A percentile compares a stretch with the other conserved stretches of the same genome.
Evolutionary conservation across 1,140 invertebrate genomes (phyloP).

Genomic region (Philopotamus ludificatus): DNA sequence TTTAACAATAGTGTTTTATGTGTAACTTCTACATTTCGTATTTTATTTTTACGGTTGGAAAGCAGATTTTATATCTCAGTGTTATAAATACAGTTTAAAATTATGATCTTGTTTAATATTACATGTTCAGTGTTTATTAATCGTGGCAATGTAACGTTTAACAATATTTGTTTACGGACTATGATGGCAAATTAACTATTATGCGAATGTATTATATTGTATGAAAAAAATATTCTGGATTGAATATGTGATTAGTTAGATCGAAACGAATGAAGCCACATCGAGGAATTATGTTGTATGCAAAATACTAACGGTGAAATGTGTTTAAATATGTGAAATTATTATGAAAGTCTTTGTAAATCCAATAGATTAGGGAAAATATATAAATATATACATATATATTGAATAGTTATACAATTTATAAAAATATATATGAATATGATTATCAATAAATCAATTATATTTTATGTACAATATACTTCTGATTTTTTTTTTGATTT

Average conservation of each 20-base stretch:
- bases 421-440: constrained; percentile 39
- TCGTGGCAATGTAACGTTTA: constrained; percentile 30
- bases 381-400: constrained; percentile 37
- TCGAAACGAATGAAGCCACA: constrained; percentile 32
- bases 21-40: background rate
- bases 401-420: constrained; percentile 40
- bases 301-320: constrained; percentile 18
- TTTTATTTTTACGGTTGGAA: constrained; percentile 22
- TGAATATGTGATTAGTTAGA: constrained; percentile 25
- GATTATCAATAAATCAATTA: constrained; percentile 57
- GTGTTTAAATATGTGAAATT: constrained; percentile 33
- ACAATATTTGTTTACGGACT: constrained; percentile 23
- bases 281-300: constrained; percentile 28
- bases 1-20: constrained; percentile 1
- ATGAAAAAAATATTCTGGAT: background rate
- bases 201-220: background rate
- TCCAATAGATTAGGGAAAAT: constrained; percentile 35
- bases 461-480: constrained; percentile 57
- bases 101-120: background rate
- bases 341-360: constrained; percentile 38
- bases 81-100: background rate
- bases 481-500: constrained; percentile 55
- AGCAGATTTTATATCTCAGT: constrained; percentile 31
- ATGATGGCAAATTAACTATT: background rate
- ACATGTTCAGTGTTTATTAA: constrained; percentile 6